A percentile compares a stretch with the other conserved stretches of the same genome.
Conservation (phyloP, 2,797 vertebrate genomes). For the Eupleurogrammus muticus region DNA sequence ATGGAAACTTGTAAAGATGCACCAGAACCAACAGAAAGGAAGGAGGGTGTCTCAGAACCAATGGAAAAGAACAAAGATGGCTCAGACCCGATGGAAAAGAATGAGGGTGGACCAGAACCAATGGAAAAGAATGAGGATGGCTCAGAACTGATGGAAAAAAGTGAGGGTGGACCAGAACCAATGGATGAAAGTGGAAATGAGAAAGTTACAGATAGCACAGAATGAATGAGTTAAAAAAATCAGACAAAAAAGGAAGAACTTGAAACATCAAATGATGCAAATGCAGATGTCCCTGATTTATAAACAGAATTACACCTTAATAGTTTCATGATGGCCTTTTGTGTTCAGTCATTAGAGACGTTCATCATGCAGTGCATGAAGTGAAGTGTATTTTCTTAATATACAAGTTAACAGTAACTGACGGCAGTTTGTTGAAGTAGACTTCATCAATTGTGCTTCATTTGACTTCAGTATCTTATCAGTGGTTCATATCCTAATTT, state of each 20-base stretch:
- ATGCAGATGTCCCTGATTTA: constrained; percentile 8
- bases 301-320: constrained; percentile 29
- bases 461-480: constrained; percentile 41
- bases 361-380: constrained; percentile 28
- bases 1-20: no score
- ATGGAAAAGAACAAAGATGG: constrained; percentile 13
- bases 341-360: constrained; percentile 36
- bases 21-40: no score
- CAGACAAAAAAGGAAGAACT: constrained; percentile 13
- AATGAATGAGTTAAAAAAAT: constrained; percentile 46
- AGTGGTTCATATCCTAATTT: constrained; percentile 33
- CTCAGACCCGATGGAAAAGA: no score
- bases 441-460: constrained; percentile 42
- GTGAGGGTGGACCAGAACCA: constrained; percentile 25
- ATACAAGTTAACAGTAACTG: constrained; percentile 19
- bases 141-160: constrained; percentile 24
- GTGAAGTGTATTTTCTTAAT: constrained; percentile 27
- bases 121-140: constrained; percentile 11
- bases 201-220: constrained; percentile 27
- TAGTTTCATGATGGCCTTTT: constrained; percentile 42
- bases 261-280: constrained; percentile 20
- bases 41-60: no score
- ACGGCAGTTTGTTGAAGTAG: constrained; percentile 46
- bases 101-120: no score
- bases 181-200: constrained; percentile 57